Evolutionary conservation across 1,140 invertebrate genomes (phyloP).

Genomic region (Cydia amplana): DNA sequence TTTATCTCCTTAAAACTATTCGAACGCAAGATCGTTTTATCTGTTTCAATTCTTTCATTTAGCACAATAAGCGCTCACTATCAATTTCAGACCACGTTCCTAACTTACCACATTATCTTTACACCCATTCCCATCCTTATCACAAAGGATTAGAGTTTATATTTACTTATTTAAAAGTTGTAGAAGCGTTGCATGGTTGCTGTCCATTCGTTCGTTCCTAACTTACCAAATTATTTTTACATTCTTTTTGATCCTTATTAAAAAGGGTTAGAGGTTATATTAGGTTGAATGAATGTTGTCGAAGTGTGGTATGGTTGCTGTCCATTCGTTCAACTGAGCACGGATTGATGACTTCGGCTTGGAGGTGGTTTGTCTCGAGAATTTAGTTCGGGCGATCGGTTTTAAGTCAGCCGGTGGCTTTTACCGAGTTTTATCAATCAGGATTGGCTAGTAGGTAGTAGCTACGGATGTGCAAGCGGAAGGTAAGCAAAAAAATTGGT

Average conservation of each 20-base stretch:
- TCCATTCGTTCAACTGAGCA: constrained; percentile 72
- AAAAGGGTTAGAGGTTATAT: background rate
- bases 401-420: background rate
- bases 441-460: too few relatives aligned
- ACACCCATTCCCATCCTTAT: constrained; percentile 39
- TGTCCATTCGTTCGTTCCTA: constrained; percentile 64
- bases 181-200: constrained; percentile 50
- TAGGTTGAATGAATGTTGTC: background rate
- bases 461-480: too few relatives aligned
- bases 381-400: constrained; percentile 20
- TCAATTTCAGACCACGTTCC: constrained; percentile 65
- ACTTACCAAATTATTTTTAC: background rate
- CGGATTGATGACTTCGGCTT: constrained; percentile 68
- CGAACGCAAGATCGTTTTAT: constrained; percentile 44
- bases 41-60: constrained; percentile 74
- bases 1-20: constrained; percentile 47
- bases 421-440: background rate
- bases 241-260: background rate
- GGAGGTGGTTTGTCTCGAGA: constrained; percentile 55
- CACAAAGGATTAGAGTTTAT: constrained; percentile 37
- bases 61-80: constrained; percentile 66
- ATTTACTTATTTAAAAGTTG: constrained; percentile 29
- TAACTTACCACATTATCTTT: constrained; percentile 45
- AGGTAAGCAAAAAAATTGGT: too few relatives aligned
- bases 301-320: constrained; percentile 55